Percentiles rank a stretch among this genome's conserved stretches.
These are phyloP conservation scores for Idaea straminata DNA, from an alignment of 2,888 invertebrate genomes.

Conservation along the genomic window DNA sequence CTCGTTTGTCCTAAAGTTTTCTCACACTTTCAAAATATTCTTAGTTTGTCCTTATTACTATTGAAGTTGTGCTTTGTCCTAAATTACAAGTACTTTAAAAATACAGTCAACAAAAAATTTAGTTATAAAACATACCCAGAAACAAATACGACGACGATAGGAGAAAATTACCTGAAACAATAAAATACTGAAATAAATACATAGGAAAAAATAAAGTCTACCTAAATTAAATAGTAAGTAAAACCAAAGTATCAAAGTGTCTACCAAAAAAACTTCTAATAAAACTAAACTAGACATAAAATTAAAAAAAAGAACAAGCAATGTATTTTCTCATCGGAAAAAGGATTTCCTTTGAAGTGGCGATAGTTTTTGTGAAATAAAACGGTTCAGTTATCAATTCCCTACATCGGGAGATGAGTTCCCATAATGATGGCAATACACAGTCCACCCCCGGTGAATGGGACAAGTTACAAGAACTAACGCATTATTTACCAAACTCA, in stretches of 20 bases:
- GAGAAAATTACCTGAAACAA: too few relatives aligned
- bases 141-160: too few relatives aligned
- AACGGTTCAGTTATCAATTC: constrained; percentile 71
- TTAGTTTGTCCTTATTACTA: too few relatives aligned
- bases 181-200: too few relatives aligned
- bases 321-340: constrained; percentile 11
- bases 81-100: too few relatives aligned
- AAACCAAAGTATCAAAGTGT: background rate
- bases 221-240: constrained; percentile 2
- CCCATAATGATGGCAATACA: constrained; percentile 74
- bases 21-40: too few relatives aligned
- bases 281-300: background rate
- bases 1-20: too few relatives aligned
- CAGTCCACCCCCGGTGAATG: constrained; percentile 39
- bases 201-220: too few relatives aligned
- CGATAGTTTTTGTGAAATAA: constrained; percentile 48
- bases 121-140: too few relatives aligned
- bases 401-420: constrained; percentile 69
- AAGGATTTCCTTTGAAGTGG: constrained; percentile 29
- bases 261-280: background rate
- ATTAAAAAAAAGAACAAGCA: background rate
- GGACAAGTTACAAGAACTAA: constrained; percentile 25
- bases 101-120: too few relatives aligned
- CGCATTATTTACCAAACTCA: background rate
- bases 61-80: too few relatives aligned